These are phyloP conservation scores for Enhydra lutris DNA, from an alignment of 2,113 vertebrate genomes.

Conservation along the genomic window DNA sequence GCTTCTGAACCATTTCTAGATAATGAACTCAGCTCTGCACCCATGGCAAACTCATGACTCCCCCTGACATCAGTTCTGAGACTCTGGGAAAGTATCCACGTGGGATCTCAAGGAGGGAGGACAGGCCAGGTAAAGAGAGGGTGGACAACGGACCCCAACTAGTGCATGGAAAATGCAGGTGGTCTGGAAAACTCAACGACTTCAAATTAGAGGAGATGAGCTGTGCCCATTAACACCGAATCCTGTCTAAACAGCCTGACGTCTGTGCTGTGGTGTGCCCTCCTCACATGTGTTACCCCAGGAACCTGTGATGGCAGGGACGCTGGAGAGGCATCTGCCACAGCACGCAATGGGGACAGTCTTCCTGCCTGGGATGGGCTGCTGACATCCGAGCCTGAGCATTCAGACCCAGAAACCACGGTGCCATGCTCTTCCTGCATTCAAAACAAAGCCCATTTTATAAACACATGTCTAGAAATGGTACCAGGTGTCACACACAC, in stretches of 20 bases:
- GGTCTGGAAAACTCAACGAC: background rate
- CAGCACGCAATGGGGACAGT: background rate
- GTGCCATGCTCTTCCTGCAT: background rate
- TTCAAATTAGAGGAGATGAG: background rate
- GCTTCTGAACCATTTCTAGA: conserved; percentile 40
- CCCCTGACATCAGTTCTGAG: background rate
- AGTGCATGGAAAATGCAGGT: background rate
- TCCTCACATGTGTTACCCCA: background rate
- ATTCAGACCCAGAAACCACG: background rate
- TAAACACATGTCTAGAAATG: background rate
- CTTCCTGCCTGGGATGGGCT: background rate
- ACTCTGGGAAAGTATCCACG: background rate
- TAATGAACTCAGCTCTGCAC: conserved; percentile 9
- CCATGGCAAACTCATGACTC: background rate
- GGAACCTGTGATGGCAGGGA: background rate
- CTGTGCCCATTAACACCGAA: background rate
- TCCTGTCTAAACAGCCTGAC: background rate
- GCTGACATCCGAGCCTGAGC: background rate
- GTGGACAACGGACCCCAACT: background rate
- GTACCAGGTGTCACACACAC: background rate
- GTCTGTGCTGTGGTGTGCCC: fast-evolving
- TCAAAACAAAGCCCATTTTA: background rate
- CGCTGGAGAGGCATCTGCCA: background rate
- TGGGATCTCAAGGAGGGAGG: background rate
- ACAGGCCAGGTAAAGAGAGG: fast-evolving